Evolutionary conservation across 2,888 invertebrate species (phyloP).

Genomic region (Hypena proboscidalis): DNA sequence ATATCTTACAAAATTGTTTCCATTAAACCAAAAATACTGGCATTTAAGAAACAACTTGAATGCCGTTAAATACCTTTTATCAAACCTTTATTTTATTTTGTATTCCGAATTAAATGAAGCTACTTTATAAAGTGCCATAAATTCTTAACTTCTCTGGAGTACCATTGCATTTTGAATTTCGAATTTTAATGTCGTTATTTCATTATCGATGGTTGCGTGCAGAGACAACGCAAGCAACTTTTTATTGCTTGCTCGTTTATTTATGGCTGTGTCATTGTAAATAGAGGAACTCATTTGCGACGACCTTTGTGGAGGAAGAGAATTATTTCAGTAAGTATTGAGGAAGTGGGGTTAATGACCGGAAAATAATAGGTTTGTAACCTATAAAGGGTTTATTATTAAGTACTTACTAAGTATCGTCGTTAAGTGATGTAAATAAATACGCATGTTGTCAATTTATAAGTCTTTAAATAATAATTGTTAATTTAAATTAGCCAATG

Average conservation of each 20-base stretch:
- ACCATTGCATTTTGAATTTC: slow-evolving; percentile 8
- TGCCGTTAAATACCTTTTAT: slow-evolving; percentile 14
- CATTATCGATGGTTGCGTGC: slow-evolving; percentile 24
- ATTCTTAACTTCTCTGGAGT: slow-evolving; percentile 21
- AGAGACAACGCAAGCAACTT: slow-evolving; percentile 19
- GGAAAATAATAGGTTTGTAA: slow-evolving; percentile 17
- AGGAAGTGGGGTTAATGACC: slow-evolving; percentile 33
- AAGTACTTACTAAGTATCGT: not conserved
- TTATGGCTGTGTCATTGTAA: slow-evolving; percentile 20
- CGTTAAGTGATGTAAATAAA: not conserved
- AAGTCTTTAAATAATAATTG: too few relatives aligned
- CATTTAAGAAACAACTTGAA: not conserved
- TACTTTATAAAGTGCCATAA: slow-evolving; percentile 24
- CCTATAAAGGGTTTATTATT: slow-evolving; percentile 8
- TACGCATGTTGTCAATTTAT: not conserved
- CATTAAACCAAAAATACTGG: not conserved
- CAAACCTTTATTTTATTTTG: slow-evolving; percentile 19
- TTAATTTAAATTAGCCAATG: too few relatives aligned
- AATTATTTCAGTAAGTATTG: slow-evolving; percentile 31
- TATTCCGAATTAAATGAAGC: slow-evolving; percentile 22
- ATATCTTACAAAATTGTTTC: too few relatives aligned
- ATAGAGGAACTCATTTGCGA: slow-evolving; percentile 25
- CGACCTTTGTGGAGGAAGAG: slow-evolving; percentile 24
- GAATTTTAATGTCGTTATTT: too few relatives aligned
- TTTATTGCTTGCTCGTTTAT: slow-evolving; percentile 18